phyloP scores from a whole-genome alignment of 23 tunicate genomes.

The Phallusia fumigata region DNA sequence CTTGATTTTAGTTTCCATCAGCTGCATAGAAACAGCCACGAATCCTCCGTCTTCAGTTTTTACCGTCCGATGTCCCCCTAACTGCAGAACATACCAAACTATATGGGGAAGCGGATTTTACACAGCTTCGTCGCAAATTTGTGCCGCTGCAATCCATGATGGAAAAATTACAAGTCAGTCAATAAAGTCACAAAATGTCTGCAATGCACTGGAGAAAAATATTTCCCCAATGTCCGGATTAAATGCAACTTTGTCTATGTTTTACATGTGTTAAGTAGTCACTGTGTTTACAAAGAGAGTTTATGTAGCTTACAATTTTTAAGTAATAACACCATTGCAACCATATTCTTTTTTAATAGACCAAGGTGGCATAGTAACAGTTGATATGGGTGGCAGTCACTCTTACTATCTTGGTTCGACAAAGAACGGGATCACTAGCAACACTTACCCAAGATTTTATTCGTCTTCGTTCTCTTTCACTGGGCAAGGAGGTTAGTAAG shows the following conservation, averaged over 20 bases:
- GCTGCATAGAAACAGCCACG: background rate
- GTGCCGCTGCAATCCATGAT: constrained; percentile 3
- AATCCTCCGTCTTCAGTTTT: background rate
- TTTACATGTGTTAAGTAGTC: too few relatives aligned
- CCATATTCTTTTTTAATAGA: background rate
- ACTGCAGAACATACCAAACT: background rate
- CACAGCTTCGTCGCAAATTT: background rate
- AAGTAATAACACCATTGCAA: background rate
- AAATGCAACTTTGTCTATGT: too few relatives aligned
- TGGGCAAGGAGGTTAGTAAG: too few relatives aligned
- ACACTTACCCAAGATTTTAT: background rate
- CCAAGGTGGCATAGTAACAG: background rate
- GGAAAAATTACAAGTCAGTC: background rate
- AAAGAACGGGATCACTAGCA: background rate
- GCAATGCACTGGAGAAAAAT: too few relatives aligned
- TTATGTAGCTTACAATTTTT: too few relatives aligned
- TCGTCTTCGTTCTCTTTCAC: background rate
- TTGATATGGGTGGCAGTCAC: background rate
- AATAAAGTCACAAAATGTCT: too few relatives aligned
- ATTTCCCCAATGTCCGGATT: too few relatives aligned
- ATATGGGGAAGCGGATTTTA: background rate
- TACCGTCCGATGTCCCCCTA: background rate
- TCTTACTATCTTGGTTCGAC: background rate
- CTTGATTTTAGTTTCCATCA: background rate
- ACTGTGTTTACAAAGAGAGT: too few relatives aligned